These are phyloP conservation scores for Omphaloscelis lunosa DNA, from an alignment of 2,888 invertebrate species.

Conservation along the genomic window DNA sequence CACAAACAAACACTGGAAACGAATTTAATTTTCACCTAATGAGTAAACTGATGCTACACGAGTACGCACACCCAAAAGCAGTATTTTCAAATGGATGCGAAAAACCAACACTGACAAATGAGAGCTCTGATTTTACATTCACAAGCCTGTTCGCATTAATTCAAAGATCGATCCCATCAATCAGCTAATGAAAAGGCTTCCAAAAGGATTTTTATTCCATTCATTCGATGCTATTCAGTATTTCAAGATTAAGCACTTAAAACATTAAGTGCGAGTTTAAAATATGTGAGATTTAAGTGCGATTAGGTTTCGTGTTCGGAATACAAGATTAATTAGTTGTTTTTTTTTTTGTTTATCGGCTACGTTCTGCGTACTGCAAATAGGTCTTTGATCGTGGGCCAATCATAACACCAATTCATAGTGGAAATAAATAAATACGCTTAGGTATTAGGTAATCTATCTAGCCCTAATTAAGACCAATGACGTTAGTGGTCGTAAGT, in stretches of 20 bases:
- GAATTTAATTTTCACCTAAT: slow-evolving; percentile 47
- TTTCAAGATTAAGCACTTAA: slow-evolving; percentile 66
- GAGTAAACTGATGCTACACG: slow-evolving; percentile 56
- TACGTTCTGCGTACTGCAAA: neutral
- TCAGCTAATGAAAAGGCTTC: slow-evolving; percentile 74
- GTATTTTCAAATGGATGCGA: slow-evolving; percentile 60
- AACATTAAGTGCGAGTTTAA: slow-evolving; percentile 55
- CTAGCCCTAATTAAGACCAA: neutral
- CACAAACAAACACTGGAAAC: slow-evolving; percentile 21
- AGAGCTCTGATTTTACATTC: slow-evolving; percentile 71
- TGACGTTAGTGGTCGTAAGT: neutral
- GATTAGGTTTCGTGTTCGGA: slow-evolving; percentile 28
- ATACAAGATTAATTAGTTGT: neutral
- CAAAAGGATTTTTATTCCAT: slow-evolving; percentile 71
- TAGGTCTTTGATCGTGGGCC: no score
- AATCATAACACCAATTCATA: neutral
- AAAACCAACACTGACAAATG: slow-evolving; percentile 72
- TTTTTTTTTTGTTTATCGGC: neutral
- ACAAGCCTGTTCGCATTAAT: slow-evolving; percentile 70
- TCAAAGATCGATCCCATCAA: slow-evolving; percentile 73
- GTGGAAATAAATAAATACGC: neutral
- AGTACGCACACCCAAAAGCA: slow-evolving; percentile 37
- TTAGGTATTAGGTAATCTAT: neutral
- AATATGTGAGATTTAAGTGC: slow-evolving; percentile 40
- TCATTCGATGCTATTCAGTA: slow-evolving; percentile 68